Conservation (phyloP, 2,113 vertebrate genomes). For the Caracal caracal region DNA sequence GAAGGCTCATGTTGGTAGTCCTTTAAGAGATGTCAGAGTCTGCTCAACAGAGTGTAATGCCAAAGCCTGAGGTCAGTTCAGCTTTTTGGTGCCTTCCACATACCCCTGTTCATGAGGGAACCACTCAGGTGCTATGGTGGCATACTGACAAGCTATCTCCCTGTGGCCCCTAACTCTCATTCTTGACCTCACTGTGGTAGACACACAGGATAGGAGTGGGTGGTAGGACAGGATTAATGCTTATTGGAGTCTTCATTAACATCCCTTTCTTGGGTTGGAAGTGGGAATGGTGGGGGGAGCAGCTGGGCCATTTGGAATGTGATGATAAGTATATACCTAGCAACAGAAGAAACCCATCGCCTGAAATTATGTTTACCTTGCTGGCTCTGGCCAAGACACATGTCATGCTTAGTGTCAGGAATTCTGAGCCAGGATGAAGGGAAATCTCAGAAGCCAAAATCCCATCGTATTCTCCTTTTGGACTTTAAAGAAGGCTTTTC, state of each 20-base stretch:
- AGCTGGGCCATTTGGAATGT: neutral
- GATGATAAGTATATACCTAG: neutral
- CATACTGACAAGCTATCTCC: neutral
- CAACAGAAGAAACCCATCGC: neutral
- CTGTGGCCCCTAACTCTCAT: neutral
- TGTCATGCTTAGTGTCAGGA: neutral
- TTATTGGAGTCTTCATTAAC: neutral
- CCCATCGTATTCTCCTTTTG: neutral
- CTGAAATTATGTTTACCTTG: neutral
- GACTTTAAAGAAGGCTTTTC: neutral
- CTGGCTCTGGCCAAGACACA: neutral
- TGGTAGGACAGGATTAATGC: too few relatives aligned
- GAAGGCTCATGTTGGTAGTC: neutral
- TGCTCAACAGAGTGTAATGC: neutral
- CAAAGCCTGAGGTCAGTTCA: neutral
- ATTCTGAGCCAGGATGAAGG: neutral
- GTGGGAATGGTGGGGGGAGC: neutral
- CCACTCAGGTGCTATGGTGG: neutral
- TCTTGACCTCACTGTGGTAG: neutral
- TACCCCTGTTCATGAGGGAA: neutral
- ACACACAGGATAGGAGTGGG: too few relatives aligned
- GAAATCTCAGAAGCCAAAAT: constrained; percentile 1
- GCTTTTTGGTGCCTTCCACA: neutral
- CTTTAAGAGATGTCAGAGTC: neutral
- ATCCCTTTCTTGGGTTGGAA: neutral